Percentiles rank a stretch among this genome's conserved stretches.
These are phyloP conservation scores for Ascaphus truei DNA, from an alignment of 2,113 vertebrate genomes.

Conservation along the genomic window DNA sequence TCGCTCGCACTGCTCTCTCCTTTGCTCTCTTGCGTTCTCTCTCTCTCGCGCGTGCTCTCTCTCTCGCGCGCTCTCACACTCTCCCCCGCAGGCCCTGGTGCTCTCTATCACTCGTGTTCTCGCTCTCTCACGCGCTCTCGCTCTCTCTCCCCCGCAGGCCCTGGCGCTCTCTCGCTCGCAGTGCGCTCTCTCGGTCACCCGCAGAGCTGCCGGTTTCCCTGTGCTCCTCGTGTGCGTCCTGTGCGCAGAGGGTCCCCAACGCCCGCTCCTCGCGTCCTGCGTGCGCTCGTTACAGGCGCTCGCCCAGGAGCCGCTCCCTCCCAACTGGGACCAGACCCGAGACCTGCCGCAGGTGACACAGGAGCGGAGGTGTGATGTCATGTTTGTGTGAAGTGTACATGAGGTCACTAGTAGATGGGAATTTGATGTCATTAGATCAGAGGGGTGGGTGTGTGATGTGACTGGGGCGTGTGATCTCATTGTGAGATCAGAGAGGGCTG, in stretches of 20 bases:
- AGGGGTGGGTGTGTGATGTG: background rate
- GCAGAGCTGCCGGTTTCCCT: slow-evolving; percentile 76
- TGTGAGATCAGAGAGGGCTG: background rate
- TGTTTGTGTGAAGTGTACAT: background rate
- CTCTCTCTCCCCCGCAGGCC: slow-evolving; percentile 52
- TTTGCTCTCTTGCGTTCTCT: too few species aligned
- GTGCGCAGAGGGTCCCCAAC: slow-evolving; percentile 64
- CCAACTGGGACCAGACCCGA: slow-evolving; percentile 77
- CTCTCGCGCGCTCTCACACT: too few species aligned
- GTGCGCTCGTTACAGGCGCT: slow-evolving; percentile 62
- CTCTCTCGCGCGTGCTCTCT: too few species aligned
- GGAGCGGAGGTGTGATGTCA: background rate
- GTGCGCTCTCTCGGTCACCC: slow-evolving; percentile 72
- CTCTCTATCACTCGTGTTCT: too few species aligned
- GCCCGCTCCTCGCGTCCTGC: slow-evolving; percentile 62
- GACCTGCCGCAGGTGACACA: slow-evolving; percentile 79
- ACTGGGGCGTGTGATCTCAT: background rate
- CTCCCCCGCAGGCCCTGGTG: too few species aligned
- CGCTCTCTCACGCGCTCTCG: too few species aligned
- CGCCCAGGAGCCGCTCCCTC: slow-evolving; percentile 53
- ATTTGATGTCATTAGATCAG: background rate
- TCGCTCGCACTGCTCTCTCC: slow-evolving; percentile 60
- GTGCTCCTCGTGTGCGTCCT: slow-evolving; percentile 79
- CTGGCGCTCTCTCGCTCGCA: slow-evolving; percentile 63
- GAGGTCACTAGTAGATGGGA: background rate